These are phyloP conservation scores for Schizotus pectinicornis DNA, from an alignment of 2,888 invertebrate species.

Conservation along the genomic window DNA sequence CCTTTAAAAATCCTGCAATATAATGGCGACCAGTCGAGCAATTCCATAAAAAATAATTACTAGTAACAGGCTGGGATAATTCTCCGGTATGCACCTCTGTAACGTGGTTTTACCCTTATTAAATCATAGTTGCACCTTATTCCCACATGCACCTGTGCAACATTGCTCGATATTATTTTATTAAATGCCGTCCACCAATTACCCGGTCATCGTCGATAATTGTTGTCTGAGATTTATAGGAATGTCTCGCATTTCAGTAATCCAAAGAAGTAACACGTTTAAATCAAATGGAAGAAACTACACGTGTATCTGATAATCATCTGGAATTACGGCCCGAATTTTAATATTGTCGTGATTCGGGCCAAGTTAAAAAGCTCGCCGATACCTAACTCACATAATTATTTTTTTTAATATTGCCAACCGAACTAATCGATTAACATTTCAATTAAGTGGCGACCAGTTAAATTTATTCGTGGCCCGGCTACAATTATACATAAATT, in stretches of 20 bases:
- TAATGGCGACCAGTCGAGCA: slow-evolving; percentile 18
- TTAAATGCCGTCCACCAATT: slow-evolving; percentile 40
- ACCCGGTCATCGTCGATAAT: slow-evolving; percentile 37
- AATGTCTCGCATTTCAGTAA: slow-evolving; percentile 41
- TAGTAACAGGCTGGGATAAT: slow-evolving; percentile 10
- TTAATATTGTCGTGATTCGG: no score
- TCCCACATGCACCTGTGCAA: slow-evolving; percentile 41
- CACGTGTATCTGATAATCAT: slow-evolving; percentile 23
- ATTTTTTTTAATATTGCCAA: neutral
- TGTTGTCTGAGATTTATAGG: slow-evolving; percentile 42
- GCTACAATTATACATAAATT: neutral
- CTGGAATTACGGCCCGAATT: neutral
- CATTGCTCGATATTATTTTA: slow-evolving; percentile 38
- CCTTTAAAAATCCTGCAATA: slow-evolving; percentile 3
- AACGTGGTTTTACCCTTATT: slow-evolving; percentile 37
- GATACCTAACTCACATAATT: no score
- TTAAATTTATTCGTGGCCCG: neutral
- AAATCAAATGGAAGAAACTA: slow-evolving; percentile 17
- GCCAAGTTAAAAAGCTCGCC: no score
- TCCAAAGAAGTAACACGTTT: slow-evolving; percentile 25
- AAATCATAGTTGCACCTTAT: slow-evolving; percentile 38
- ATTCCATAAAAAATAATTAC: no score
- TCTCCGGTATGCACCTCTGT: slow-evolving; percentile 29
- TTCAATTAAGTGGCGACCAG: neutral
- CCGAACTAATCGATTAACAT: slow-evolving; percentile 7